These are phyloP conservation scores for Pluvianellus socialis DNA, from an alignment of 2,113 vertebrate genomes.

Conservation along the genomic window DNA sequence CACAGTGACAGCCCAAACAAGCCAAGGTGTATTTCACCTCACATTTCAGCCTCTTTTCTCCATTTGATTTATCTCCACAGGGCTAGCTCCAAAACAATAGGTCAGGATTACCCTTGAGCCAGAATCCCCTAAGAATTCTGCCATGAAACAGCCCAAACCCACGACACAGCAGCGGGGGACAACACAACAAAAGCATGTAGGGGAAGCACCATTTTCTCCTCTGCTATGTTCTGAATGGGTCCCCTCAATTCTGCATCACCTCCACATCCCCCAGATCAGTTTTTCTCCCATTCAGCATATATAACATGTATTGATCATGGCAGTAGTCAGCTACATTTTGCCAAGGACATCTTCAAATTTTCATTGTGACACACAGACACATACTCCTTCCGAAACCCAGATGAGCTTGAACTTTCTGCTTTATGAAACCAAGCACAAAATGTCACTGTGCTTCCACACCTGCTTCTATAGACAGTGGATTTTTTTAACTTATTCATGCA, in stretches of 20 bases:
- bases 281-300: background rate
- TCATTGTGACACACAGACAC: background rate
- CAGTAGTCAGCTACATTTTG: background rate
- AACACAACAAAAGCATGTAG: background rate
- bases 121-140: background rate
- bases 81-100: background rate
- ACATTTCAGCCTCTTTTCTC: background rate
- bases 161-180: background rate
- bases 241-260: background rate
- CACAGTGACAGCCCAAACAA: background rate
- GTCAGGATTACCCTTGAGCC: background rate
- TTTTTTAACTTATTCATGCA: background rate
- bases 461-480: background rate
- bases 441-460: background rate
- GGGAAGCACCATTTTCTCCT: background rate
- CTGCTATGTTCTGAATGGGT: background rate
- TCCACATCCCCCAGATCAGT: fast-evolving
- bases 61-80: background rate
- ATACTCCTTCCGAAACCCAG: background rate
- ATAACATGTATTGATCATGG: fast-evolving
- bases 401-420: background rate
- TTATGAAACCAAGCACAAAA: background rate
- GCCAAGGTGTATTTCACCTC: background rate
- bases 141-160: too few species aligned
- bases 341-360: background rate